phyloP scores from a whole-genome alignment of 2,888 invertebrate genomes.

The Buathra laborator region DNA sequence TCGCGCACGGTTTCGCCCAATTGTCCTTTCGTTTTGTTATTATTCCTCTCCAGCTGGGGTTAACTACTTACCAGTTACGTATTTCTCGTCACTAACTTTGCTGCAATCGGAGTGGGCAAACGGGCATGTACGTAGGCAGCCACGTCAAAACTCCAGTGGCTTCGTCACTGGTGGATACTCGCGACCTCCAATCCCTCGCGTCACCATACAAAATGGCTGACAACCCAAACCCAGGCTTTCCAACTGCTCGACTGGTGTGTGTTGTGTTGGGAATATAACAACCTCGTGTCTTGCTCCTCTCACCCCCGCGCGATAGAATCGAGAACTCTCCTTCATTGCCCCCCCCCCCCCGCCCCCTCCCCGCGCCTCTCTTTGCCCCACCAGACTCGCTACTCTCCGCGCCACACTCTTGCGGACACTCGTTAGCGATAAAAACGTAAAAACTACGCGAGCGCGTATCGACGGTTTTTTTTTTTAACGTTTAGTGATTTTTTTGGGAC shows the following conservation, averaged over 20 bases:
- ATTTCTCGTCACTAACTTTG: constrained; percentile 97
- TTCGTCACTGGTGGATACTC: constrained; percentile 90
- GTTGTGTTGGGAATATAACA: background rate
- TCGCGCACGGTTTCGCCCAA: background rate
- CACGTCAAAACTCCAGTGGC: constrained; percentile 95
- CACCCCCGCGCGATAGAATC: too few relatives aligned
- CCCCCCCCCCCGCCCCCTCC: background rate
- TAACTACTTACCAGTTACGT: constrained; percentile 94
- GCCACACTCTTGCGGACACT: background rate
- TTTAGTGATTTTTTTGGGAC: background rate
- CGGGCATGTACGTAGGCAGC: constrained; percentile 96
- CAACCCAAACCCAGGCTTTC: constrained; percentile 34
- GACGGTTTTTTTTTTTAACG: background rate
- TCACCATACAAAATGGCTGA: constrained; percentile 91
- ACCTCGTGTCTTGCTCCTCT: too few relatives aligned
- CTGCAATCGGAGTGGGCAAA: constrained; percentile 97
- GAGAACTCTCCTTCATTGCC: background rate
- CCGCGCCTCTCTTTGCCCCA: background rate
- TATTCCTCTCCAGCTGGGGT: constrained; percentile 88
- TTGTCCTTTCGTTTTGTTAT: constrained; percentile 87
- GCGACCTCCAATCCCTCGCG: constrained; percentile 91
- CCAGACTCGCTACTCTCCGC: background rate
- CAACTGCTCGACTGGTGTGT: constrained; percentile 18
- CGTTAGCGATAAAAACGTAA: constrained; percentile 6
- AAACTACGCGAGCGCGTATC: background rate